phyloP scores from a whole-genome alignment of 2,113 vertebrate species.

The Pelusios castaneus region DNA sequence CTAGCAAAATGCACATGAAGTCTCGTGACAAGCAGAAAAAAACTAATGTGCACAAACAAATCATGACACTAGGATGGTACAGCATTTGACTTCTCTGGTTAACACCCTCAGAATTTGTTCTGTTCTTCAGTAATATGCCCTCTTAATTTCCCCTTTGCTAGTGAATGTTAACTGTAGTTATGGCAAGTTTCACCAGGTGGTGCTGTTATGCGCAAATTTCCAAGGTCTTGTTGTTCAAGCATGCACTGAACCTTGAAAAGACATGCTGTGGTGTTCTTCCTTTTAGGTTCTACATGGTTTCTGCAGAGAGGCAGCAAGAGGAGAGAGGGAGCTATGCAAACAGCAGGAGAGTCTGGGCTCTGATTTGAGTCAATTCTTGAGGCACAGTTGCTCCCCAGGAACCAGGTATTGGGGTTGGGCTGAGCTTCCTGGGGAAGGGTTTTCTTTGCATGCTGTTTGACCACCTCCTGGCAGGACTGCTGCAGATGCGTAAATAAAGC shows the following conservation, averaged over 20 bases:
- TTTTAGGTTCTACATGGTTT: not conserved
- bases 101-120: constrained; percentile 38
- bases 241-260: not conserved
- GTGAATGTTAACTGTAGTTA: constrained; percentile 42
- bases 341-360: not conserved
- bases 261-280: not conserved
- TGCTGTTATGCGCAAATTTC: constrained; percentile 8
- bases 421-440: not conserved
- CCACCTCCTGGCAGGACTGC: not conserved
- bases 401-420: not conserved
- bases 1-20: not conserved
- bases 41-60: constrained; percentile 22
- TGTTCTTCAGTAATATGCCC: not conserved
- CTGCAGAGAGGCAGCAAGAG: not conserved
- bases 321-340: not conserved
- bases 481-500: not conserved
- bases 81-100: constrained; percentile 33
- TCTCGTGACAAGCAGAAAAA: not conserved
- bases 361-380: not conserved
- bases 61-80: constrained; percentile 30
- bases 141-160: not conserved
- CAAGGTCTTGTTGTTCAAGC: constrained; percentile 12
- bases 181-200: constrained; percentile 36
- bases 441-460: not conserved
- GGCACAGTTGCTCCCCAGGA: not conserved